Percentiles rank a stretch among this genome's conserved stretches.
These are phyloP conservation scores for Sepioteuthis lessoniana DNA, from an alignment of 2,888 invertebrate species.

Conservation along the genomic window DNA sequence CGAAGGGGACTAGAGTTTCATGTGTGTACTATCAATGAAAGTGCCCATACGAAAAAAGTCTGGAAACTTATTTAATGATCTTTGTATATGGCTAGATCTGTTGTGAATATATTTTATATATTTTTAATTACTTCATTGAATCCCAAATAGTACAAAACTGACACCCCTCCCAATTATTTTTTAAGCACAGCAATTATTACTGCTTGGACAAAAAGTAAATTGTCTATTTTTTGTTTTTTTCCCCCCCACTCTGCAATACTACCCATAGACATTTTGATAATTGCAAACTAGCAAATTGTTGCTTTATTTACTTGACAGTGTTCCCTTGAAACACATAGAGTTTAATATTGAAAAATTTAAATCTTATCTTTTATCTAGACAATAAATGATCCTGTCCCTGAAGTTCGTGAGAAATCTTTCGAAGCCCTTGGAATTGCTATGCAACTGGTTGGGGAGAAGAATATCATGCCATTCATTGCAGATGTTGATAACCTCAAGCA, in stretches of 20 bases:
- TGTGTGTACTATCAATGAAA: too few species aligned
- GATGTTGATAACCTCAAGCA: slow-evolving; percentile 94
- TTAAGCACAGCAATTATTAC: too few species aligned
- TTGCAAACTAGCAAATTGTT: not conserved
- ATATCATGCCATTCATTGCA: slow-evolving; percentile 86
- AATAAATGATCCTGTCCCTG: slow-evolving; percentile 82
- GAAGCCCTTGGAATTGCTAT: slow-evolving; percentile 94
- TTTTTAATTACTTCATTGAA: not conserved
- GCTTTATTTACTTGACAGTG: not conserved
- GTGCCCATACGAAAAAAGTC: too few species aligned
- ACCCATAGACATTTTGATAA: not conserved
- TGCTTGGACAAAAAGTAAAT: not conserved
- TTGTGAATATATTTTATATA: not conserved
- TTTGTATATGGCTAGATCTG: too few species aligned
- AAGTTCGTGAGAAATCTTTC: slow-evolving; percentile 92
- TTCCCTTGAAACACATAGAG: not conserved
- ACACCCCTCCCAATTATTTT: too few species aligned
- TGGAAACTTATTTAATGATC: too few species aligned
- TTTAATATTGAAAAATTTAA: not conserved
- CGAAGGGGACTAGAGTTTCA: too few species aligned
- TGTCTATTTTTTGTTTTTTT: too few species aligned
- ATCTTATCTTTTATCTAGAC: slow-evolving; percentile 62
- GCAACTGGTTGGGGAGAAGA: slow-evolving; percentile 94
- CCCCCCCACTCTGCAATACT: too few species aligned
- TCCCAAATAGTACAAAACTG: not conserved